Conservation (phyloP, 2,797 vertebrate genomes). For the Menidia menidia region DNA sequence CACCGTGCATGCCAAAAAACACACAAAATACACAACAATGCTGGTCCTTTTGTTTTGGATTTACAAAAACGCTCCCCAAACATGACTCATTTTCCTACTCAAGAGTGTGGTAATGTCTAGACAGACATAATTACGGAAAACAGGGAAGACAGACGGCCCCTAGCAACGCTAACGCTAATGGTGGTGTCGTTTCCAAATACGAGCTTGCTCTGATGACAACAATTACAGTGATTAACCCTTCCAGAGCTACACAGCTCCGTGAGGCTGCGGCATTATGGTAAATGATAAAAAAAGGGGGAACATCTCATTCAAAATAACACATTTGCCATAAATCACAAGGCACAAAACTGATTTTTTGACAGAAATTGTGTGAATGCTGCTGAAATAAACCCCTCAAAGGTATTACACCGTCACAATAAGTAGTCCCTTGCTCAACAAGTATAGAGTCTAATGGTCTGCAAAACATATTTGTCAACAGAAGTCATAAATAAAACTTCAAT, state of each 20-base stretch:
- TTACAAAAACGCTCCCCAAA: no score
- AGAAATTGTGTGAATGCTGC: neutral
- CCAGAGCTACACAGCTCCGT: neutral
- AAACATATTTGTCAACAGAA: constrained; percentile 7
- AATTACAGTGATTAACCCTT: neutral
- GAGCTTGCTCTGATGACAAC: neutral
- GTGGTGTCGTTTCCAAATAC: neutral
- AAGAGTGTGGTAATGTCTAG: no score
- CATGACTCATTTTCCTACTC: no score
- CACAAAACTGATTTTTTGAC: neutral
- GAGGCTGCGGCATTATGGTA: no score
- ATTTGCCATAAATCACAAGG: no score
- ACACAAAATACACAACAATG: no score
- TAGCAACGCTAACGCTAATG: neutral
- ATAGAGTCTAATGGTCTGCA: constrained; percentile 2
- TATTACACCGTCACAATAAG: neutral
- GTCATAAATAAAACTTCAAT: constrained; percentile 3
- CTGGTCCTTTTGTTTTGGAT: no score
- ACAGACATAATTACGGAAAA: neutral
- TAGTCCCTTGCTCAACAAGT: neutral
- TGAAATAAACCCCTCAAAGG: neutral
- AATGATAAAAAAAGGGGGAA: no score
- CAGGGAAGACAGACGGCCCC: neutral
- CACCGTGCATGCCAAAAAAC: no score
- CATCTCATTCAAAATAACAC: no score